phyloP scores from a whole-genome alignment of 30 jellyfish, hydroid and myxozoan species.

The Aurelia aurita complex sp. Pacific region DNA sequence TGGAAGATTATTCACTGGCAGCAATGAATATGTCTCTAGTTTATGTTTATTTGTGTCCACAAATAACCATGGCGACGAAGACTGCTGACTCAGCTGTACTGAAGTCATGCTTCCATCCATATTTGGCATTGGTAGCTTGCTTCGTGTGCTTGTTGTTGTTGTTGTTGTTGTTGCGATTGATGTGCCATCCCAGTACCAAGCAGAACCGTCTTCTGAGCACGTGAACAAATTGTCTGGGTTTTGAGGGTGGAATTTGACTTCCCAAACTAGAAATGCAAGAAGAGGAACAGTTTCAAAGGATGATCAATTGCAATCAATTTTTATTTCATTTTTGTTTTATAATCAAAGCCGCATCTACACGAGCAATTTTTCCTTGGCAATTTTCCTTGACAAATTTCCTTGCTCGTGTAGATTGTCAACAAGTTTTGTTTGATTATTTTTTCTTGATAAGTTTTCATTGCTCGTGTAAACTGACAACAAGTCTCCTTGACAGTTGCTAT shows the following conservation, averaged over 20 bases:
- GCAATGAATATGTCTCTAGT: slow-evolving; percentile 89
- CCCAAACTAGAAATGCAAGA: slow-evolving; percentile 75
- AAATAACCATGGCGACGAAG: slow-evolving; percentile 79
- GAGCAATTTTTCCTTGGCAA: too few relatives aligned
- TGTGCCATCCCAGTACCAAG: slow-evolving; percentile 99
- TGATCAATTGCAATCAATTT: too few relatives aligned
- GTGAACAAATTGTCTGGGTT: slow-evolving; percentile 95
- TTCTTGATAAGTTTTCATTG: too few relatives aligned
- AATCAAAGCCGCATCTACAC: too few relatives aligned
- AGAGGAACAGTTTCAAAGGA: background rate
- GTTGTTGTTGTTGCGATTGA: slow-evolving; percentile 57
- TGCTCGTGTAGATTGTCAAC: too few relatives aligned
- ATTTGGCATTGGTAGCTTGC: slow-evolving; percentile 30
- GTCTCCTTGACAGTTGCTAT: too few relatives aligned
- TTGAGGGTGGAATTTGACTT: slow-evolving; percentile 83
- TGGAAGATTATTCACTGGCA: slow-evolving; percentile 77
- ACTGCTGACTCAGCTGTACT: background rate
- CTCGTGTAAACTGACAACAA: too few relatives aligned
- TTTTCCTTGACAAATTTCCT: too few relatives aligned
- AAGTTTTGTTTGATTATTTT: too few relatives aligned
- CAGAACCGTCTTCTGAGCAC: slow-evolving; percentile 96
- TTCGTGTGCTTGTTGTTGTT: slow-evolving; percentile 18
- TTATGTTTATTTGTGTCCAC: slow-evolving; percentile 87
- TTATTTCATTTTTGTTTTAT: too few relatives aligned
- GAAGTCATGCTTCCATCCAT: slow-evolving; percentile 19